phyloP scores from a whole-genome alignment of 2,888 invertebrate genomes.

The Marronus borbonicus region DNA sequence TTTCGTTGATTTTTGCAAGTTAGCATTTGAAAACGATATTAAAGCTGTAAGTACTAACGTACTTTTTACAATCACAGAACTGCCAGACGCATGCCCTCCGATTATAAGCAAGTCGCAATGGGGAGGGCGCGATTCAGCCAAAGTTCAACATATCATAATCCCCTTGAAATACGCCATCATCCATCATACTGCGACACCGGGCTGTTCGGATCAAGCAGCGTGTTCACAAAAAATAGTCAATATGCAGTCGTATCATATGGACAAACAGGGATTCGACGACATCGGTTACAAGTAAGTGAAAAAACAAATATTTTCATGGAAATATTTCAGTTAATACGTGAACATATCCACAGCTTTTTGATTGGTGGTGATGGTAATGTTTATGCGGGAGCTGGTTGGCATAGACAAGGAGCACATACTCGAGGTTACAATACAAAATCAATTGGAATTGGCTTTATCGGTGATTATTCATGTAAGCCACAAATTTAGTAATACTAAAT shows the following conservation, averaged over 20 bases:
- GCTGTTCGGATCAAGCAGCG: slow-evolving; percentile 68
- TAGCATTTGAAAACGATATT: neutral
- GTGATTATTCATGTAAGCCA: neutral
- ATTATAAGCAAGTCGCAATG: slow-evolving; percentile 75
- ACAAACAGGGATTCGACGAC: slow-evolving; percentile 71
- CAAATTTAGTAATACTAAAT: neutral
- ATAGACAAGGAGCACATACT: slow-evolving; percentile 74
- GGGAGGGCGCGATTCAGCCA: slow-evolving; percentile 72
- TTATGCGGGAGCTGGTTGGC: slow-evolving; percentile 77
- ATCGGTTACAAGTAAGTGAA: slow-evolving; percentile 76
- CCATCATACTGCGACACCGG: slow-evolving; percentile 74
- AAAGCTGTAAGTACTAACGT: too few relatives aligned
- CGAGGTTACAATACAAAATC: slow-evolving; percentile 72
- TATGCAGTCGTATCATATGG: slow-evolving; percentile 73
- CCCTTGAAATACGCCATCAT: slow-evolving; percentile 74
- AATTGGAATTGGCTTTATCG: slow-evolving; percentile 72
- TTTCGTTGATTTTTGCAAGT: slow-evolving; percentile 19
- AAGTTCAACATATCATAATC: slow-evolving; percentile 72
- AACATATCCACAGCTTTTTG: slow-evolving; percentile 70
- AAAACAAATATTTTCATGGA: neutral
- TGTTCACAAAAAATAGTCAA: slow-evolving; percentile 69
- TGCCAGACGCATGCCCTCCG: slow-evolving; percentile 68
- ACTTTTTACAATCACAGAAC: too few relatives aligned
- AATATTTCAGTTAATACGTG: neutral
- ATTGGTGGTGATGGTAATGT: slow-evolving; percentile 75